Percentiles rank a stretch among this genome's conserved stretches.
Evolutionary conservation across 2,888 invertebrate genomes (phyloP).

Genomic region (Zhuqinia jingwanae): DNA sequence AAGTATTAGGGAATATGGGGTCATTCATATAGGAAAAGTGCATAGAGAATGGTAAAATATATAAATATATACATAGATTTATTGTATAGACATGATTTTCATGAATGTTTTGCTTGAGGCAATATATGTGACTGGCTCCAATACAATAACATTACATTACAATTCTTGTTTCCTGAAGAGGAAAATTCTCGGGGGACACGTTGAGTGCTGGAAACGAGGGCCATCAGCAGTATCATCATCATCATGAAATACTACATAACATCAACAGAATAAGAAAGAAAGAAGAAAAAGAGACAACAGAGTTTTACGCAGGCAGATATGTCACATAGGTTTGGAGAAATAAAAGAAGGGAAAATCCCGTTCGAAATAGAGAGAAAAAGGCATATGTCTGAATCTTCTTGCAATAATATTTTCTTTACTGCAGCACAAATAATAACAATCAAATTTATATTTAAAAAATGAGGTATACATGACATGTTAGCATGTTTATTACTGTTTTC

Average conservation of each 20-base stretch:
- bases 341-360: not conserved
- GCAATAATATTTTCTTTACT: too few relatives aligned
- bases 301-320: not conserved
- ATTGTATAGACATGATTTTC: too few relatives aligned
- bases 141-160: slow-evolving; percentile 9
- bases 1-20: not conserved
- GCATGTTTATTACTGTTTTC: too few relatives aligned
- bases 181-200: slow-evolving; percentile 70
- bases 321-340: not conserved
- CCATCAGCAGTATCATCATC: slow-evolving; percentile 57
- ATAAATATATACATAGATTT: too few relatives aligned
- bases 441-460: too few relatives aligned
- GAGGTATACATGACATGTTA: too few relatives aligned
- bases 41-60: not conserved
- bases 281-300: not conserved
- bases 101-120: too few relatives aligned
- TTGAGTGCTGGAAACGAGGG: slow-evolving; percentile 62
- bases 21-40: not conserved
- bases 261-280: not conserved
- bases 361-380: not conserved
- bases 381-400: too few relatives aligned
- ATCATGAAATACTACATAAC: too few relatives aligned
- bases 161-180: slow-evolving; percentile 31
- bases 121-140: not conserved
- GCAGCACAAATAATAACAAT: too few relatives aligned